Evolutionary conservation across 2,113 vertebrate genomes (phyloP).

Genomic region (Monarcha castaneiventris): DNA sequence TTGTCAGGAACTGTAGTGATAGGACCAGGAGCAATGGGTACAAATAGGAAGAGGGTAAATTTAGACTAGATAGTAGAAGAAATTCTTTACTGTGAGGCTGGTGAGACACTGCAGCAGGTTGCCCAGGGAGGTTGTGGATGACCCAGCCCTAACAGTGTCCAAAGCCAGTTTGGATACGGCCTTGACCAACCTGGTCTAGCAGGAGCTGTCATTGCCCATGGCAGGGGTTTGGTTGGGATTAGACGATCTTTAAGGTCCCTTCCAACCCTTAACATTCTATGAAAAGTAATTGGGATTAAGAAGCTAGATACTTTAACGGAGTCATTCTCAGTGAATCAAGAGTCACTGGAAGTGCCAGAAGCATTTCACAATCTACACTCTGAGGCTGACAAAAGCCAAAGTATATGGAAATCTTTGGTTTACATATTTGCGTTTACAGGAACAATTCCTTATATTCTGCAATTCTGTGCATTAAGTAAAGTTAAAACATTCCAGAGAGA

Average conservation of each 20-base stretch:
- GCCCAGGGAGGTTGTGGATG: not conserved
- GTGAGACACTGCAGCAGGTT: not conserved
- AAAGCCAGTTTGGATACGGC: not conserved
- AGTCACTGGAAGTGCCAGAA: not conserved
- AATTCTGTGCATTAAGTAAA: not conserved
- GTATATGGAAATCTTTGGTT: not conserved
- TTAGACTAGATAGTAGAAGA: not conserved
- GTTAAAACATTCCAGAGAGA: not conserved
- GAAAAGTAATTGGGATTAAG: not conserved
- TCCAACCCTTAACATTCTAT: not conserved
- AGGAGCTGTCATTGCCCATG: not conserved
- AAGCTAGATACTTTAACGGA: not conserved
- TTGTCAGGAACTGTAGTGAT: not conserved
- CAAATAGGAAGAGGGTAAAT: not conserved
- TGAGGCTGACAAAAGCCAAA: not conserved
- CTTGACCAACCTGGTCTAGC: not conserved
- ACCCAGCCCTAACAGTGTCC: not conserved
- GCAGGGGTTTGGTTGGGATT: not conserved
- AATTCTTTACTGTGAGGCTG: not conserved
- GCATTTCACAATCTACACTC: not conserved
- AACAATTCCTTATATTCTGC: not conserved
- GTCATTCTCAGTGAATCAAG: not conserved
- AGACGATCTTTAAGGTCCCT: not conserved
- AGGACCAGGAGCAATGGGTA: not conserved
- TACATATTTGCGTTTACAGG: not conserved